Base-by-base conservation (phyloP, 92 coral and sea anemone genomes). In the Metridium senile region DNA sequence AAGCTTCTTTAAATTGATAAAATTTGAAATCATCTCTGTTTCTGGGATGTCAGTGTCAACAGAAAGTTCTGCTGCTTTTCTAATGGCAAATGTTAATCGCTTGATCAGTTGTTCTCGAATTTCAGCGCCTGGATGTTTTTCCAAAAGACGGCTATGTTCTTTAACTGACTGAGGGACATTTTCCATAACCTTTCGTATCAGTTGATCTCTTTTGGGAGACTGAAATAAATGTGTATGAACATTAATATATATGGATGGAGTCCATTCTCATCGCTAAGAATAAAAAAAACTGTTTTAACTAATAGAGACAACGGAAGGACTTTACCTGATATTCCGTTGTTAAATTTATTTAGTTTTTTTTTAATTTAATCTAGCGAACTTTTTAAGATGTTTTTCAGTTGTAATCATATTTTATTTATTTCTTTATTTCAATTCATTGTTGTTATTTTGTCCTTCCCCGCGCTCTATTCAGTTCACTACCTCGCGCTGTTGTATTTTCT, bases 11-110 rank as follows among this genome's bases (percentile, higher is more conserved):
- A 51, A 49, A 49, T 74, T 58, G 46, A 85, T 74, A 9, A 32
- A 32, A 20, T 57, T 32, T 51, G 58, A 56, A 16, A 85, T 68
- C 9, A 68, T 66, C 28, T 74, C 69, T n/a, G 56, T 39, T 20
- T 80, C 68, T 0, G 77, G 81, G 28, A 25, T 26, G n/a, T 43
- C 62, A 39, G 72, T 84, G 45, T 79, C 84, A 0, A 85, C 23
- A 19, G 68, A 64, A 9, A 20, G 20, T 63, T 58, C 76, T 20
- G 80, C 63, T 25, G 89, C 82, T 52, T 58, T 27, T 49, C 51
- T 67, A 11, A 79, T 82, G 45, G 81, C 71, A 33, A 53, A 72
- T 33, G 9, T 30, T 20, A 85, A 63, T 85, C 74, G 72, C 0
- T 46, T 22, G 11, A 57, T 56, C 16, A 84, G 26, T 30, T 51